These are phyloP conservation scores for Nothoprocta perdicaria DNA, from an alignment of 2,113 vertebrate species.

Conservation along the genomic window DNA sequence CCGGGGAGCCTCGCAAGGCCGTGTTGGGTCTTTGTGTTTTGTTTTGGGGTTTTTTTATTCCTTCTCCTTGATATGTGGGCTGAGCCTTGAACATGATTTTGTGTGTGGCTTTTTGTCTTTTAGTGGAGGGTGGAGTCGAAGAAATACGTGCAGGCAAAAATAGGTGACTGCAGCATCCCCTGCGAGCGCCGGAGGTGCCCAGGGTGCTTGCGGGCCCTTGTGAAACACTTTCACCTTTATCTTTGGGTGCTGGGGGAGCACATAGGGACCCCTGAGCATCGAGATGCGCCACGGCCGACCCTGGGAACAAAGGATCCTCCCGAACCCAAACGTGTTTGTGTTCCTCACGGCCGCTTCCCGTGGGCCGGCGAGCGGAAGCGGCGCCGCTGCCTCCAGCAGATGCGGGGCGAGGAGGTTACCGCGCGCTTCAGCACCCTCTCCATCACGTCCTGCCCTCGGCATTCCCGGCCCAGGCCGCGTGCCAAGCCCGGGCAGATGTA, in stretches of 20 bases:
- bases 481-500: conserved; percentile 57
- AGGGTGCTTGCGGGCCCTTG: neutral
- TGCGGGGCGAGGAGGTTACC: conserved; percentile 65
- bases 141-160: neutral
- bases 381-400: conserved; percentile 59
- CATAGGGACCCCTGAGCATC: neutral
- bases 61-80: accelerated
- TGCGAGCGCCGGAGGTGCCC: neutral
- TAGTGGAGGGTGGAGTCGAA: neutral
- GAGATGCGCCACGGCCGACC: neutral
- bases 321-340: conserved; percentile 65
- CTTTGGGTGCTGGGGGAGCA: neutral
- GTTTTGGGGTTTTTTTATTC: too few species aligned
- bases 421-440: conserved; percentile 57
- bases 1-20: neutral
- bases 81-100: neutral
- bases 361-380: conserved; percentile 3
- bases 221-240: neutral
- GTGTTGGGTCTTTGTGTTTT: neutral
- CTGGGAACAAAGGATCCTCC: conserved; percentile 67
- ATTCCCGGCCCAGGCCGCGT: neutral
- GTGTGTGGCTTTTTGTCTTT: neutral
- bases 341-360: conserved; percentile 64
- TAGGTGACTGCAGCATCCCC: neutral
- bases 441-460: conserved; percentile 51